A percentile compares a stretch with the other conserved stretches of the same genome.
Conservation (phyloP, 2,113 vertebrate species). For the Athene cunicularia region DNA sequence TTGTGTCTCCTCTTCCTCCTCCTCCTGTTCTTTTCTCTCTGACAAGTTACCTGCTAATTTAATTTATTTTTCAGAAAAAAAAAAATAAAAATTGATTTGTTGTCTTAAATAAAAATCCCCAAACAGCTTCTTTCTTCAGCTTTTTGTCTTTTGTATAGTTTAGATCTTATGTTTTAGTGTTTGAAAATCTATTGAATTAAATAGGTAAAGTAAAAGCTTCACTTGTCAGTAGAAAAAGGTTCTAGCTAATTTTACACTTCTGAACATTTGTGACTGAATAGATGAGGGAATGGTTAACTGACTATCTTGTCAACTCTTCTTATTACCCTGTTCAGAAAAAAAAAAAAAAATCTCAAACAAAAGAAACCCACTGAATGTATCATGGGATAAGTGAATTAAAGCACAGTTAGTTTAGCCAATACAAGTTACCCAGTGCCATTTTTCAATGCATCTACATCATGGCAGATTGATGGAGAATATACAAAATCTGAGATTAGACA, state of each 20-base stretch:
- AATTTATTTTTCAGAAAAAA: not conserved
- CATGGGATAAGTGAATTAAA: not conserved
- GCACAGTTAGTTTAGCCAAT: not conserved
- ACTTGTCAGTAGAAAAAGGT: not conserved
- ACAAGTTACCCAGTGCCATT: not conserved
- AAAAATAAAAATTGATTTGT: not conserved
- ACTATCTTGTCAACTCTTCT: not conserved
- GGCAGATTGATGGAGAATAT: not conserved
- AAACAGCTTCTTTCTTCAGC: not conserved
- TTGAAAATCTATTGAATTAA: not conserved
- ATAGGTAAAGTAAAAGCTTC: not conserved
- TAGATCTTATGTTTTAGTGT: not conserved
- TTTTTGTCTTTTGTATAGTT: not conserved
- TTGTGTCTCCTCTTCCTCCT: not conserved
- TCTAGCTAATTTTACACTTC: not conserved
- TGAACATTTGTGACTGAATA: not conserved
- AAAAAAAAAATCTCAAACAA: not conserved
- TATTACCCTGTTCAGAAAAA: not conserved
- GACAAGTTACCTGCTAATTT: not conserved
- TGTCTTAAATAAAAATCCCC: not conserved
- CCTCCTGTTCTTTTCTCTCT: not conserved
- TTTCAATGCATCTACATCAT: not conserved
- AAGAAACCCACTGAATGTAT: fast-evolving
- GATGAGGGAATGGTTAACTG: not conserved
- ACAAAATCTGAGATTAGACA: not conserved